Evolutionary conservation across 2,888 invertebrate genomes (phyloP).

Genomic region (Agrotis exclamationis): DNA sequence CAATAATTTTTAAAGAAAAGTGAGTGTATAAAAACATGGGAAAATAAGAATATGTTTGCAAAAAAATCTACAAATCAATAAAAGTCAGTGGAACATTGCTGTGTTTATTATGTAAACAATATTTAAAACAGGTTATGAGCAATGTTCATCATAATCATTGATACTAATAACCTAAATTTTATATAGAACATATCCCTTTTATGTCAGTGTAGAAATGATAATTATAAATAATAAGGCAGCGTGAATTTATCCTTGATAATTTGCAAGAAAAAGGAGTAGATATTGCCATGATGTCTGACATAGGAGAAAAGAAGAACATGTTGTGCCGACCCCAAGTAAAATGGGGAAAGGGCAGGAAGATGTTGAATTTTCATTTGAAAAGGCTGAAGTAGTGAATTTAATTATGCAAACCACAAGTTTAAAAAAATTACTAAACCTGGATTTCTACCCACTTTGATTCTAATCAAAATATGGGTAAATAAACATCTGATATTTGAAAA

Average conservation of each 20-base stretch:
- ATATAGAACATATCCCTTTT: not conserved
- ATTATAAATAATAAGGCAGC: too few relatives aligned
- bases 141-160: not conserved
- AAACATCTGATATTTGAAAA: too few relatives aligned
- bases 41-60: not conserved
- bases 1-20: too few relatives aligned
- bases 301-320: too few relatives aligned
- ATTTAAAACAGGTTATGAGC: not conserved
- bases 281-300: not conserved
- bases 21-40: too few relatives aligned
- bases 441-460: too few relatives aligned
- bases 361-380: not conserved
- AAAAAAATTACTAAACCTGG: too few relatives aligned
- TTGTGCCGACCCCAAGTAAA: not conserved
- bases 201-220: not conserved
- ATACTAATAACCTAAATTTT: not conserved
- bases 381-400: too few relatives aligned
- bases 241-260: not conserved
- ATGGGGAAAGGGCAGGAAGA: not conserved
- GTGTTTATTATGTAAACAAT: conserved; percentile 46
- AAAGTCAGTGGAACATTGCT: not conserved
- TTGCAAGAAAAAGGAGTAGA: not conserved
- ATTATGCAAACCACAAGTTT: too few relatives aligned
- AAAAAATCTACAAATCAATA: not conserved
- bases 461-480: too few relatives aligned